Evolutionary conservation across 23 tunicate genomes (phyloP), one percentile per base, ranked within the genome.

Genomic region (Ciona savignyi): DNA sequence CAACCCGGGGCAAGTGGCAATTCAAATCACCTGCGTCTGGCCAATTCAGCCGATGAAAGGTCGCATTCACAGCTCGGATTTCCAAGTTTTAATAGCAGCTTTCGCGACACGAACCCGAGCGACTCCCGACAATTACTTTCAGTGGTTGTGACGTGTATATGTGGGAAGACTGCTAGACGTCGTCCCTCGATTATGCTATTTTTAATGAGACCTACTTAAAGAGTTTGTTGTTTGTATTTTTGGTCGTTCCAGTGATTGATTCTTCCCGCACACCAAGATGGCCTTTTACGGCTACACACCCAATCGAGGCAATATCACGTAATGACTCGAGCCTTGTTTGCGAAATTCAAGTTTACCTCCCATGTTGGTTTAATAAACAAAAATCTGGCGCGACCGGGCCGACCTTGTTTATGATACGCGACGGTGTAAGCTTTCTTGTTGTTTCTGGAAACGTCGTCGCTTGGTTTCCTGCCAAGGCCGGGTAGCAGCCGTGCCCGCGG

Each of bases 391-490:
- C 56, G 56, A 6, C 15, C 11, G 9, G 56, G 56, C 15, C 56
- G 56, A 42, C 56, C 56, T 42, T 42, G 56, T 42, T 42, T 42
- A 42, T 42, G 11, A 42, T 42, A 42, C 11, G 15, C 56, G 9
- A 42, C 15, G 56, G 56, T 42, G 56, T 42, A 42, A 42, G 56
- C 56, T 42, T 42, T 42, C 56, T 42, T 42, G 56, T 42, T 42
- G 56, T 42, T 42, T 42, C 56, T 42, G 15, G 56, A 42, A 42
- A 15, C 15, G 9, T 42, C 56, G 56, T 42, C 56, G 11, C 56
- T 42, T 42, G 56, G 56, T 42, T 42, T 42, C 56, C 56, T 42
- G 56, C 56, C 56, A 42, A 42, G 56, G 56, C 56, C 56, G 11
- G n/a, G n/a, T 42, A 9, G 15, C 56, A 42, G 56, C 11, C 56